These are phyloP conservation scores for Diadegma fenestrale DNA, from an alignment of 2,888 invertebrate genomes.

Conservation along the genomic window DNA sequence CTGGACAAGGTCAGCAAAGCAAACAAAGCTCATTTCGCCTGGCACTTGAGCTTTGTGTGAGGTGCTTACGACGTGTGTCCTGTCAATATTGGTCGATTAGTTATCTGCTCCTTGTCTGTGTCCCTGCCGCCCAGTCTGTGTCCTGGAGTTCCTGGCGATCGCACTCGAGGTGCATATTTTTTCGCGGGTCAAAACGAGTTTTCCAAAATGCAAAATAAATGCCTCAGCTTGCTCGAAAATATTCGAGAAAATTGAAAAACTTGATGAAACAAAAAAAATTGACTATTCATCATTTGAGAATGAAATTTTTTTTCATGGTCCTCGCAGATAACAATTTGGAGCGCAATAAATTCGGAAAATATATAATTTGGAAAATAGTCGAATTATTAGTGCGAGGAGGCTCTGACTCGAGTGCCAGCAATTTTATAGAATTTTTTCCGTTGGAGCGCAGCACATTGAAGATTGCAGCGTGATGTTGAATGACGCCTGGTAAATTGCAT, in stretches of 20 bases:
- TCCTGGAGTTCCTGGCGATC: not conserved
- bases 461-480: slow-evolving; percentile 33
- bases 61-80: slow-evolving; percentile 72
- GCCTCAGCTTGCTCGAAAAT: not conserved
- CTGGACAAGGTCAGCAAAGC: slow-evolving; percentile 74
- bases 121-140: not conserved
- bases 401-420: not conserved
- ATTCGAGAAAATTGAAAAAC: not conserved
- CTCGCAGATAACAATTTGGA: not conserved
- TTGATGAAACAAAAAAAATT: not conserved
- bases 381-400: not conserved
- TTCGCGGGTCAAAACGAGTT: not conserved
- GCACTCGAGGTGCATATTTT: not conserved
- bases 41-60: slow-evolving; percentile 59
- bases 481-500: slow-evolving; percentile 54
- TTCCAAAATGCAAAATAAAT: not conserved
- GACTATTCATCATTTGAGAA: too few relatives aligned
- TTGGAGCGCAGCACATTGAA: slow-evolving; percentile 15
- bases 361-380: not conserved
- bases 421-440: slow-evolving; percentile 13
- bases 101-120: slow-evolving; percentile 30
- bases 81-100: slow-evolving; percentile 83
- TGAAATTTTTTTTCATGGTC: too few relatives aligned
- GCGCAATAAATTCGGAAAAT: not conserved
- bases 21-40: slow-evolving; percentile 79